phyloP scores from a whole-genome alignment of 2,888 invertebrate species.

The Lapara coniferarum region DNA sequence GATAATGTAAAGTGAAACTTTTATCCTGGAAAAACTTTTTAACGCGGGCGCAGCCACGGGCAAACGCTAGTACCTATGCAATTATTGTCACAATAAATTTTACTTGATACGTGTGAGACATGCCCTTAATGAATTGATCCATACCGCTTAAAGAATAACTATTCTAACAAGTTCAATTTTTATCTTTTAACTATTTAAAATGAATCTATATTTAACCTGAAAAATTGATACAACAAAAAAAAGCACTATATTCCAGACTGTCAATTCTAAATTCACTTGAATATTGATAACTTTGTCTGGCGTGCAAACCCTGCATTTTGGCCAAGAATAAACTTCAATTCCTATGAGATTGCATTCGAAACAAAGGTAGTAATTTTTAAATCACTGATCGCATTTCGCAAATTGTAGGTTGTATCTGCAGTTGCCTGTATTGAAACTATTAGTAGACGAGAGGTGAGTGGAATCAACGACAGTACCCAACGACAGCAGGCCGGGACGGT shows the following conservation, averaged over 20 bases:
- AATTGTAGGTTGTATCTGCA: constrained; percentile 5
- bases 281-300: not conserved
- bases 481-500: constrained; percentile 3
- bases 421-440: constrained; percentile 11
- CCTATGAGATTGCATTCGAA: constrained; percentile 9
- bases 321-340: not conserved
- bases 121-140: too few species aligned
- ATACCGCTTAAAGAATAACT: too few species aligned
- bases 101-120: too few species aligned
- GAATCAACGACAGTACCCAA: not conserved
- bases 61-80: too few species aligned
- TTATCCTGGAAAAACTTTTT: too few species aligned
- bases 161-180: too few species aligned
- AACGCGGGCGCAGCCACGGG: too few species aligned
- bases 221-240: too few species aligned
- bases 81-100: too few species aligned
- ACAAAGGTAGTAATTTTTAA: constrained; percentile 15
- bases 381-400: constrained; percentile 17
- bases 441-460: not conserved
- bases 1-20: too few species aligned
- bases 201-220: too few species aligned
- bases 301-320: not conserved
- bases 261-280: not conserved
- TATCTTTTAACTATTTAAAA: too few species aligned
- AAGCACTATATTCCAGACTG: not conserved